Evolutionary conservation across 2,888 invertebrate genomes (phyloP).

Genomic region (Spodoptera picta): DNA sequence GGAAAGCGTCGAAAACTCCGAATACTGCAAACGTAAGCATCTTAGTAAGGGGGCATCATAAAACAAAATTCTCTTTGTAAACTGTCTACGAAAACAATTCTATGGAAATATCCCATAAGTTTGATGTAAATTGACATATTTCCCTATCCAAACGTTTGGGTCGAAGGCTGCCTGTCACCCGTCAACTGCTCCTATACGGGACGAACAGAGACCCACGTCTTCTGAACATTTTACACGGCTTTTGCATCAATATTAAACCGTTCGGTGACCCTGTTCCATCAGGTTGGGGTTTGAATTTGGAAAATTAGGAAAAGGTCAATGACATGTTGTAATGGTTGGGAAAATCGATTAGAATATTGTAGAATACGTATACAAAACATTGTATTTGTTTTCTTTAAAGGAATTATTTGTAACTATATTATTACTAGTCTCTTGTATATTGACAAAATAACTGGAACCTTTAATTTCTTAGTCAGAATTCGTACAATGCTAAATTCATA

Average conservation of each 20-base stretch:
- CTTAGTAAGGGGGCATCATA: constrained; percentile 4
- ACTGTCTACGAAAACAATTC: constrained; percentile 17
- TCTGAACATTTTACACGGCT: constrained; percentile 43
- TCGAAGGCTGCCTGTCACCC: constrained; percentile 53
- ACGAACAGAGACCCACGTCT: constrained; percentile 48
- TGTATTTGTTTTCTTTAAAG: too few relatives aligned
- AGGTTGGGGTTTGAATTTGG: too few relatives aligned
- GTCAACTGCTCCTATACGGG: constrained; percentile 47
- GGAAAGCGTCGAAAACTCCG: constrained; percentile 1
- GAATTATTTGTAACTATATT: too few relatives aligned
- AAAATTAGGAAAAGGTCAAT: too few relatives aligned
- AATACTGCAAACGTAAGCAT: constrained; percentile 8
- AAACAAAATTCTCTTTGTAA: constrained; percentile 16
- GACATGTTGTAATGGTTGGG: too few relatives aligned
- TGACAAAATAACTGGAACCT: too few relatives aligned
- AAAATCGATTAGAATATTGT: too few relatives aligned
- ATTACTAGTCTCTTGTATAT: too few relatives aligned
- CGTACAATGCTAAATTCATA: constrained; percentile 11
- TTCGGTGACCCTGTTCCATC: constrained; percentile 2
- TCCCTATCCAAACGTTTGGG: constrained; percentile 61
- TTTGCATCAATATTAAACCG: constrained; percentile 46
- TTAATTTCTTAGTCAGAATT: too few relatives aligned
- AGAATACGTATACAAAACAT: too few relatives aligned
- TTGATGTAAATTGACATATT: constrained; percentile 65
- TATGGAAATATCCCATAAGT: constrained; percentile 38